phyloP scores from a whole-genome alignment of 2,113 vertebrate genomes.

The Columba livia region DNA sequence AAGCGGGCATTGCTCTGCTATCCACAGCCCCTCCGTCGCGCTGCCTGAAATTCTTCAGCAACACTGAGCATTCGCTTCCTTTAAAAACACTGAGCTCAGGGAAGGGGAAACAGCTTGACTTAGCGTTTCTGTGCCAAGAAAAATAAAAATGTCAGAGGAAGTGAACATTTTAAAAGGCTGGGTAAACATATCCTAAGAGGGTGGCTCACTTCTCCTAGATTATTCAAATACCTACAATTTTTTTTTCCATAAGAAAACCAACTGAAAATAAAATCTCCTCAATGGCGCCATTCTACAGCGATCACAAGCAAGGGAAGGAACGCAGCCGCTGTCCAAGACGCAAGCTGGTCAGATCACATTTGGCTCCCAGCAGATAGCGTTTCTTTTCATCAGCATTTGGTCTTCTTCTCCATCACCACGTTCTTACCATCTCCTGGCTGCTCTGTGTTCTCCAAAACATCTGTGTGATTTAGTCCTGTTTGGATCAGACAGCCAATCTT shows the following conservation, averaged over 20 bases:
- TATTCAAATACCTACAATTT: not conserved
- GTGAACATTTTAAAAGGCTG: not conserved
- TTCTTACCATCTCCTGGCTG: not conserved
- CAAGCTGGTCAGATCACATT: not conserved
- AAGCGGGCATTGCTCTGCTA: not conserved
- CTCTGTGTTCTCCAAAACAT: not conserved
- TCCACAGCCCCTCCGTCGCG: not conserved
- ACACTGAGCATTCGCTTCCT: not conserved
- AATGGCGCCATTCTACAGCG: not conserved
- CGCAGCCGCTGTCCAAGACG: not conserved
- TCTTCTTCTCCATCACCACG: not conserved
- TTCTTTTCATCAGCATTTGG: not conserved
- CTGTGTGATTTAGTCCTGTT: not conserved
- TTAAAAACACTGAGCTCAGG: slow-evolving; percentile 7
- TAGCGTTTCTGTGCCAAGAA: slow-evolving; percentile 17
- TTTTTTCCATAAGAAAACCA: not conserved
- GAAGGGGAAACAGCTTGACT: slow-evolving; percentile 22
- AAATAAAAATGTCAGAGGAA: slow-evolving; percentile 50
- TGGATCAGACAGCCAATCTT: not conserved
- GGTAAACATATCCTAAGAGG: not conserved
- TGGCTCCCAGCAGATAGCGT: not conserved
- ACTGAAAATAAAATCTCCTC: not conserved
- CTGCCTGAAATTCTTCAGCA: not conserved
- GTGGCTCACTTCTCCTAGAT: not conserved
- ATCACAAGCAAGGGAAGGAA: not conserved